Evolutionary conservation across 2,797 vertebrate species (phyloP), one percentile per base, ranked within the genome.

Genomic region (Spinus olivaceus): DNA sequence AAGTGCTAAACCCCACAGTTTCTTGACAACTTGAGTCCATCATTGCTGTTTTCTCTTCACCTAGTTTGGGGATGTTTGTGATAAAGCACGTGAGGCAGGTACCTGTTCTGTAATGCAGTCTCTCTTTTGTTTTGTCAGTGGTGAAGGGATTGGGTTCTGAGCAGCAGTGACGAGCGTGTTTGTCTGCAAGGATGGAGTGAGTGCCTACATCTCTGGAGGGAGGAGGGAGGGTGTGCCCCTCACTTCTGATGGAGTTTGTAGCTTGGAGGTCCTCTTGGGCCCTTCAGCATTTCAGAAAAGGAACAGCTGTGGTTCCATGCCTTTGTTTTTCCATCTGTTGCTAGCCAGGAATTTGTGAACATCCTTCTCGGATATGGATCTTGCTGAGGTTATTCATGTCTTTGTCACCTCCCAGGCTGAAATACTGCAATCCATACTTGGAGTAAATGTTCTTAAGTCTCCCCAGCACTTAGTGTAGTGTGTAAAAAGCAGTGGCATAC

Each of bases 321-420:
- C 63, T 96, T 95, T 95, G 69, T 81, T 95, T 96, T 96, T 93
- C 94, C 91, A 88, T 96, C 66, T 72, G 28, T 92, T 88, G 63
- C 89, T 93, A 88, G 94, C 91, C 92, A 96, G 95, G 93, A 95
- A 95, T 96, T 93, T 91, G 76, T 96, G 95, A 95, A 74, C 92
- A 88, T 95, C 91, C 84, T 95, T 92, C 93, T 96, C 61, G 3
- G 79, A 91, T 86, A 81, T 91, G 72, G 86, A 94, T 94, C 76
- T 95, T 78, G 67, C 90, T 93, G 93, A 94, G 84, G 69, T 93
- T 96, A 92, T 96, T 93, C 92, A 83, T 81, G 86, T 78, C 84
- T 96, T 85, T 91, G 92, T 91, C 93, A 97, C 93, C 94, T 95
- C 94, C 76, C 69, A 89, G 91, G 50, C 92, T 94, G 88, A 92